Percentiles rank a stretch among this genome's conserved stretches.
Conservation (phyloP, 64 coral and sea anemone species). For the Pachyseris speciosa region DNA sequence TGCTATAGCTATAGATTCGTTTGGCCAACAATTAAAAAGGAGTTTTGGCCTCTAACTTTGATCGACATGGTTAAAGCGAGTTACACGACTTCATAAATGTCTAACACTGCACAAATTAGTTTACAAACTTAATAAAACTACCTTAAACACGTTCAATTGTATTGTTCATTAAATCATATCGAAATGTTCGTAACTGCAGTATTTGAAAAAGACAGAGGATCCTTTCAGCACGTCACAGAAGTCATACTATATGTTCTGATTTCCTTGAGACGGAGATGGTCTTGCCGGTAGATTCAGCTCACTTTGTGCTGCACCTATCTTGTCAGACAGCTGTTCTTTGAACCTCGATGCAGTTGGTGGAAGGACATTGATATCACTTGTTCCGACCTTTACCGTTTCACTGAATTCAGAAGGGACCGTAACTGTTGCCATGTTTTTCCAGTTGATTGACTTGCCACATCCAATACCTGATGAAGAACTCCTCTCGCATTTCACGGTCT, state of each 20-base stretch:
- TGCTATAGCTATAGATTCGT: neutral
- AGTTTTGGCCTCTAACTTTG: too few species aligned
- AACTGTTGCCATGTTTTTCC: slow-evolving; percentile 15
- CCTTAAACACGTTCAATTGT: too few species aligned
- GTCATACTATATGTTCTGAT: neutral
- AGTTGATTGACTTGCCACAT: slow-evolving; percentile 25
- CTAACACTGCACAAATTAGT: slow-evolving; percentile 3
- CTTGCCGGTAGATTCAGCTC: too few species aligned
- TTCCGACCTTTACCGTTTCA: slow-evolving; percentile 37
- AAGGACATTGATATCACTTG: slow-evolving; percentile 41
- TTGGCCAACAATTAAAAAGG: neutral
- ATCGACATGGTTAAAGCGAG: too few species aligned
- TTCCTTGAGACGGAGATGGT: neutral
- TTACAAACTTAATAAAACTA: too few species aligned
- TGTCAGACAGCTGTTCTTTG: neutral
- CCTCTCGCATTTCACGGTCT: too few species aligned
- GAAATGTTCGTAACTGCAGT: neutral
- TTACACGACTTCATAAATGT: neutral
- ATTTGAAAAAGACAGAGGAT: neutral
- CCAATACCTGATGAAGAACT: neutral
- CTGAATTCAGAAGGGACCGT: slow-evolving; percentile 40
- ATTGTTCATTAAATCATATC: neutral
- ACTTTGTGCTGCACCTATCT: neutral
- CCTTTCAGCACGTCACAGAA: neutral
- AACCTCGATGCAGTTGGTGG: slow-evolving; percentile 19